Conservation (phyloP, 2,888 invertebrate species). For the Patella ulyssiponensis region DNA sequence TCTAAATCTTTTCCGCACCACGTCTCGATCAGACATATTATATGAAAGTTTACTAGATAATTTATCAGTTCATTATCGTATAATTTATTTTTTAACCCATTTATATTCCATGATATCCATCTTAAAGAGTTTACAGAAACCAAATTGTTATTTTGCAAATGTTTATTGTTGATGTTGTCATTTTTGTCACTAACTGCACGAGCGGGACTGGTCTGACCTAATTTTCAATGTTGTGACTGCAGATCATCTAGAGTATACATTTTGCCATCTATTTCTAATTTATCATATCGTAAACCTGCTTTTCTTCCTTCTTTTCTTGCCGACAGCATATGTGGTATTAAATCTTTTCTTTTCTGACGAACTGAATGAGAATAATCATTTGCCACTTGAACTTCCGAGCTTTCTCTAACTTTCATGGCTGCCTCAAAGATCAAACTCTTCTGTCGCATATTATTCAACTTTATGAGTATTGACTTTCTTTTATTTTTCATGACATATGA, state of each 20-base stretch:
- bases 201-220: no score
- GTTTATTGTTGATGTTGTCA: no score
- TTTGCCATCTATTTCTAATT: background rate
- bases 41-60: no score
- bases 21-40: no score
- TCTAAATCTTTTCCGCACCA: no score
- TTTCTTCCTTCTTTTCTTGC: background rate
- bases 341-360: background rate
- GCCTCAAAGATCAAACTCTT: background rate
- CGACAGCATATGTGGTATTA: background rate
- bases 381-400: background rate
- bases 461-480: background rate
- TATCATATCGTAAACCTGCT: background rate
- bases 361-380: background rate
- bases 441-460: background rate
- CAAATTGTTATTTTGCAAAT: no score
- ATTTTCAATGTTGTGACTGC: background rate
- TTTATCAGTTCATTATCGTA: no score
- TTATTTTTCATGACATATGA: background rate
- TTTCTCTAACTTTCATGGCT: background rate
- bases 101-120: no score
- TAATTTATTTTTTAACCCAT: no score
- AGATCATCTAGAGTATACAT: background rate
- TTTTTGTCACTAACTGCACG: no score
- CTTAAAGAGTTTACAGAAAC: no score